Conservation (phyloP, 1,140 invertebrate genomes). For the Sycobia sp. region DNA sequence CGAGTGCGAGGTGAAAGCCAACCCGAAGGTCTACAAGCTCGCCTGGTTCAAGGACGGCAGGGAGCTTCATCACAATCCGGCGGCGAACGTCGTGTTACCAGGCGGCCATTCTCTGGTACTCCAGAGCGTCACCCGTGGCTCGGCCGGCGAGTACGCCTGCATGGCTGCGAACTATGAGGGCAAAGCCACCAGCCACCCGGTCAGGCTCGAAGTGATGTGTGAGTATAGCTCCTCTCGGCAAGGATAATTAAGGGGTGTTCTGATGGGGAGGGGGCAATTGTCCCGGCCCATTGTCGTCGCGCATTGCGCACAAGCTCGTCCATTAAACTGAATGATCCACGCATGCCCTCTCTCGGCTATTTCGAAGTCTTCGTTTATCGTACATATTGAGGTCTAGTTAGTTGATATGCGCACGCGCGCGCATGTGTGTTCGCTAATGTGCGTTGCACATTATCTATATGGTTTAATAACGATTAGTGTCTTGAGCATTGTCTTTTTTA, state of each 20-base stretch:
- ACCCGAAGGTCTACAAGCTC: conserved; percentile 80
- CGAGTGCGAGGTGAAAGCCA: conserved; percentile 85
- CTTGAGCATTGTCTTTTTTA: too few relatives aligned
- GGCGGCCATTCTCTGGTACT: conserved; percentile 80
- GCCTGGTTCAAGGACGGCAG: conserved; percentile 82
- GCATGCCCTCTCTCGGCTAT: too few relatives aligned
- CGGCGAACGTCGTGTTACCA: conserved; percentile 79
- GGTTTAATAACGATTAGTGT: too few relatives aligned
- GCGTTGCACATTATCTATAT: too few relatives aligned
- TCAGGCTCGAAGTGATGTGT: conserved; percentile 83
- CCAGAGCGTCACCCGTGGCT: conserved; percentile 79
- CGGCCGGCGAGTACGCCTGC: conserved; percentile 82
- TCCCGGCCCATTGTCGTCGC: too few relatives aligned
- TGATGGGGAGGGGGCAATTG: too few relatives aligned
- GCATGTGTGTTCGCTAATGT: too few relatives aligned
- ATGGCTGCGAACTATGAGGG: conserved; percentile 80
- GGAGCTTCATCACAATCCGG: conserved; percentile 77
- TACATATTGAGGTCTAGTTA: too few relatives aligned
- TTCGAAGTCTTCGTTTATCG: too few relatives aligned
- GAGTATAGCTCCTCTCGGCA: conserved; percentile 60
- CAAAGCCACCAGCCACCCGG: conserved; percentile 77
- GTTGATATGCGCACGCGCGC: too few relatives aligned
- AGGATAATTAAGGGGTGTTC: conserved; percentile 12
- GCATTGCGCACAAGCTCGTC: too few relatives aligned
- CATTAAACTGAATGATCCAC: too few relatives aligned